Conservation (phyloP, 2,113 vertebrate species). For the Rhynchomys soricoides region DNA sequence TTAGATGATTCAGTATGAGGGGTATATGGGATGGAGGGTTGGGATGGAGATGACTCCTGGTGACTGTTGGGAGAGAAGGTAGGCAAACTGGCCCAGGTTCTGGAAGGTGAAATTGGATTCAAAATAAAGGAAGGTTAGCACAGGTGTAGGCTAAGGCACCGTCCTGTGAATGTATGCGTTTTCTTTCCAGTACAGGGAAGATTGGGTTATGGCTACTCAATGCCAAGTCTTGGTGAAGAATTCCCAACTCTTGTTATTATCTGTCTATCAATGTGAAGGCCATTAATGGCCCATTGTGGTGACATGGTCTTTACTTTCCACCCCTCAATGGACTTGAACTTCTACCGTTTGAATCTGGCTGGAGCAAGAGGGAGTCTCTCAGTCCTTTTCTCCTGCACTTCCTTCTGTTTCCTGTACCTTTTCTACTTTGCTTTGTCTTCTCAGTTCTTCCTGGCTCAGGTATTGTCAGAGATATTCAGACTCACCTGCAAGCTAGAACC, state of each 20-base stretch:
- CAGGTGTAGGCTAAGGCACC: neutral
- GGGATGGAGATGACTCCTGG: neutral
- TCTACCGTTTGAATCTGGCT: neutral
- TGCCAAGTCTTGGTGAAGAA: neutral
- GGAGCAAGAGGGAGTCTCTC: neutral
- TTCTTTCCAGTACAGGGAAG: neutral
- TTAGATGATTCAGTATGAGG: neutral
- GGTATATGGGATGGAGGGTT: neutral
- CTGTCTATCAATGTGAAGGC: neutral
- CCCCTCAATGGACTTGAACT: neutral
- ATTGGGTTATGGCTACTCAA: too few species aligned
- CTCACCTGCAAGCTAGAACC: neutral
- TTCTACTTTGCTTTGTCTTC: neutral
- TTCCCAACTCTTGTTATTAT: neutral
- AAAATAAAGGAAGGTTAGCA: neutral
- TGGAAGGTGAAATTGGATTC: slow-evolving; percentile 10
- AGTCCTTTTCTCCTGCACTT: neutral
- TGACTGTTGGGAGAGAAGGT: neutral
- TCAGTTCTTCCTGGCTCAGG: neutral
- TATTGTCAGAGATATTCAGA: neutral
- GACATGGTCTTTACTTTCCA: neutral
- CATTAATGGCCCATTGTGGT: neutral
- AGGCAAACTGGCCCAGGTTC: neutral
- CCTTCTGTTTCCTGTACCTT: neutral
- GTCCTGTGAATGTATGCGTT: neutral